These are phyloP conservation scores for Drosophila planitibia DNA, from an alignment of 2,888 invertebrate genomes.

Conservation along the genomic window DNA sequence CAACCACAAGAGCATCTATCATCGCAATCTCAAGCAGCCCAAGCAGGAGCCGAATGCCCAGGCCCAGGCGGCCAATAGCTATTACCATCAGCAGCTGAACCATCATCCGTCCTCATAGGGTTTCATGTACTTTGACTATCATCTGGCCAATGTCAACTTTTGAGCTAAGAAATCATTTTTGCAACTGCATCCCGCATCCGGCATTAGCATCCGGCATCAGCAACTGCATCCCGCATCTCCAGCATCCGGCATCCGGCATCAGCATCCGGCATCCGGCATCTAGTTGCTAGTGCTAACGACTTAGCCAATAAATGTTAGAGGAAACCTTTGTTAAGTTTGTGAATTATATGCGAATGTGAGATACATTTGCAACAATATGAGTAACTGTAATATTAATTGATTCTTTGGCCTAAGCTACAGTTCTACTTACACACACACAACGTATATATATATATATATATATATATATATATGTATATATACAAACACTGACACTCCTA, in stretches of 20 bases:
- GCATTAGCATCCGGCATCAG: background rate
- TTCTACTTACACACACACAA: slow-evolving; percentile 2
- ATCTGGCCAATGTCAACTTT: slow-evolving; percentile 79
- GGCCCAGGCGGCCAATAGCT: slow-evolving; percentile 60
- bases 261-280: background rate
- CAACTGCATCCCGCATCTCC: background rate
- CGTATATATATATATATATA: background rate
- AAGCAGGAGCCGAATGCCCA: slow-evolving; percentile 82
- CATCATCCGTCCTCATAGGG: slow-evolving; percentile 85
- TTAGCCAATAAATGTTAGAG: slow-evolving; percentile 31
- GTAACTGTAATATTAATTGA: slow-evolving; percentile 33
- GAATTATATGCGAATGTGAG: slow-evolving; percentile 24
- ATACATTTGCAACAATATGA: slow-evolving; percentile 23
- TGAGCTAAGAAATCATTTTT: slow-evolving; percentile 39
- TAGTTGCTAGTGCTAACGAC: slow-evolving; percentile 6
- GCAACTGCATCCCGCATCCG: slow-evolving; percentile 9
- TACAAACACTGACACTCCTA: slow-evolving; percentile 10
- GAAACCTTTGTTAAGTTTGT: slow-evolving; percentile 60
- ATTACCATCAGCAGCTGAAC: slow-evolving; percentile 70
- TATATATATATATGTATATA: background rate
- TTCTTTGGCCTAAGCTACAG: slow-evolving; percentile 21
- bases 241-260: background rate
- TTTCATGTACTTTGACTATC: slow-evolving; percentile 84
- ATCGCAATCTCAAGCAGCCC: slow-evolving; percentile 92
- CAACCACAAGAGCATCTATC: slow-evolving; percentile 97